Conservation (phyloP, 2,797 vertebrate genomes). For the Zenarchopterus dispar region DNA sequence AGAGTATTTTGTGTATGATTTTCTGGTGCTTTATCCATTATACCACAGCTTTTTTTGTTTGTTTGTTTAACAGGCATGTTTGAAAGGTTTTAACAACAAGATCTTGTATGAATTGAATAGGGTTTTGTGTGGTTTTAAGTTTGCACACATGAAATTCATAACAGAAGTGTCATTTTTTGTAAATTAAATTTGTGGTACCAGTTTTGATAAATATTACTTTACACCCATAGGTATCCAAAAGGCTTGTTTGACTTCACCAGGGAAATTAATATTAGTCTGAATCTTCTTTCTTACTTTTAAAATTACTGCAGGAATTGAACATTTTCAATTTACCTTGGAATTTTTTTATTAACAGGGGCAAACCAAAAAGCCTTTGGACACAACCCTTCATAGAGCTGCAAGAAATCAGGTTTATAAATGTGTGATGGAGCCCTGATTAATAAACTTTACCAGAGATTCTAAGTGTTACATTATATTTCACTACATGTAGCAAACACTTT, state of each 20-base stretch:
- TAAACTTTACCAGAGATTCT: not conserved
- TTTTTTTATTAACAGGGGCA: not conserved
- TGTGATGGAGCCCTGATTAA: not conserved
- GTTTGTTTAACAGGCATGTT: no score
- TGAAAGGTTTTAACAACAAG: no score
- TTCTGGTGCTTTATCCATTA: no score
- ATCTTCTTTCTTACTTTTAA: not conserved
- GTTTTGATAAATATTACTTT: not conserved
- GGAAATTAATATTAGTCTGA: not conserved
- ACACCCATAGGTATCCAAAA: not conserved
- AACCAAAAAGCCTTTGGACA: conserved; percentile 6
- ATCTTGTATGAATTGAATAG: no score
- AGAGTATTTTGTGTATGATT: no score
- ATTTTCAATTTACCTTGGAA: conserved; percentile 7
- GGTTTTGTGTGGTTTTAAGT: not conserved
- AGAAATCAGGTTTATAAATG: conserved; percentile 12
- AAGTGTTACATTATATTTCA: no score
- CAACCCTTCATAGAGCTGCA: conserved; percentile 3
- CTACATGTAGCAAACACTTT: no score
- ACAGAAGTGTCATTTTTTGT: not conserved
- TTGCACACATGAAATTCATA: not conserved
- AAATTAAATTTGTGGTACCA: not conserved
- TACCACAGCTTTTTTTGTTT: no score
- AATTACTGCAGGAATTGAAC: no score
- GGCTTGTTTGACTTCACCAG: not conserved